These are phyloP conservation scores for Cherax quadricarinatus DNA, from an alignment of 1,140 invertebrate genomes.

Conservation along the genomic window DNA sequence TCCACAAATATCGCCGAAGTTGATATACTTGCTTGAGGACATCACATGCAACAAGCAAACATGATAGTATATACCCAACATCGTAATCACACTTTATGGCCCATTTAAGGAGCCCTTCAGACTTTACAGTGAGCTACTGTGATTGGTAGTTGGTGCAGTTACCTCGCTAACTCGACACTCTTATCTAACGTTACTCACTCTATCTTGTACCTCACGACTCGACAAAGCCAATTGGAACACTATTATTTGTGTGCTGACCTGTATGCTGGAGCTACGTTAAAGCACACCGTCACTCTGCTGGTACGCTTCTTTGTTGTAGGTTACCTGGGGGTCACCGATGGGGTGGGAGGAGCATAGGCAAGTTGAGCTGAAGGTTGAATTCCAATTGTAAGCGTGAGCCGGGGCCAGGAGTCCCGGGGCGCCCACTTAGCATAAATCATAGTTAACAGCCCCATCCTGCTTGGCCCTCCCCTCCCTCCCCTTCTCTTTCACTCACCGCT, in stretches of 20 bases:
- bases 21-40: not conserved
- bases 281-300: no score
- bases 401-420: not conserved
- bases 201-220: no score
- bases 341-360: no score
- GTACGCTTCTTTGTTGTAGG: no score
- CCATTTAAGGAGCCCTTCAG: not conserved
- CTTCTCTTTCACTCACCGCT: not conserved
- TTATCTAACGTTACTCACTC: no score
- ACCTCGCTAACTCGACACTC: no score
- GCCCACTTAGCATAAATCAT: conserved; percentile 31
- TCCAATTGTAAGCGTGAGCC: conserved; percentile 22
- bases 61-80: not conserved
- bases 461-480: not conserved
- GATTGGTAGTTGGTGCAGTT: not conserved
- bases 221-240: no score
- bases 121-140: not conserved
- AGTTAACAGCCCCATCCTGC: conserved; percentile 39
- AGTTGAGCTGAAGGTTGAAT: not conserved
- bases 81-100: not conserved
- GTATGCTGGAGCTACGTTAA: no score
- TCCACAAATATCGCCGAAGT: not conserved
- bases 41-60: not conserved
- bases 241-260: no score
- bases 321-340: not conserved